Conservation (phyloP, 2,888 invertebrate species). For the Ennomos fuscantarius region DNA sequence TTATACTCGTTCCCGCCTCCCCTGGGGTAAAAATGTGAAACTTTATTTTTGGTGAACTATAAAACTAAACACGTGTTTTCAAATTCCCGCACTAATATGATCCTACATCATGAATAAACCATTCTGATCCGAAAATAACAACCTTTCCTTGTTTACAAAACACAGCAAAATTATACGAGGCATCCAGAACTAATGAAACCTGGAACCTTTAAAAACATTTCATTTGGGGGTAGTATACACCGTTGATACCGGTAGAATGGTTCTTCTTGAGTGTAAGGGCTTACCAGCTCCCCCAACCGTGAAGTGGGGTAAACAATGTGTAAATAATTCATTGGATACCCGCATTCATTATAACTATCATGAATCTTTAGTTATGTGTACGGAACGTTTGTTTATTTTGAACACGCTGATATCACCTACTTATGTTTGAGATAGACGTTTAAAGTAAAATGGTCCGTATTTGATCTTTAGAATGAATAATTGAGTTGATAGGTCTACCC, state of each 20-base stretch:
- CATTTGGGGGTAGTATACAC: constrained; percentile 23
- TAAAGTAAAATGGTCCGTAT: too few species aligned
- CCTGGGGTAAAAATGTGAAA: too few species aligned
- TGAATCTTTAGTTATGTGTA: constrained; percentile 22
- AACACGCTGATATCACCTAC: too few species aligned
- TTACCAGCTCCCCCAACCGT: constrained; percentile 12
- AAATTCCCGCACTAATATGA: constrained; percentile 19
- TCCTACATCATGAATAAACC: constrained; percentile 30
- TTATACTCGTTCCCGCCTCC: too few species aligned
- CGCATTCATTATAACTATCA: constrained; percentile 55
- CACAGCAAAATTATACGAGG: constrained; percentile 29
- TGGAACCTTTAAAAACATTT: constrained; percentile 26
- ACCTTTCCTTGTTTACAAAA: constrained; percentile 26
- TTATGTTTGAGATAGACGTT: too few species aligned
- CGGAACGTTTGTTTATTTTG: constrained; percentile 10
- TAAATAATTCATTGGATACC: constrained; percentile 61
- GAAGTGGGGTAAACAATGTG: constrained; percentile 39
- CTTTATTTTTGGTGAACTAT: neutral
- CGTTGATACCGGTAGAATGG: constrained; percentile 8
- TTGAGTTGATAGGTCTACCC: too few species aligned
- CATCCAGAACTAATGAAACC: constrained; percentile 32
- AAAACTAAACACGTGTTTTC: constrained; percentile 17
- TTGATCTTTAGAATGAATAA: too few species aligned
- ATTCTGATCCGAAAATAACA: constrained; percentile 35
- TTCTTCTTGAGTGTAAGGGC: constrained; percentile 6